phyloP scores from a whole-genome alignment of 2,797 vertebrate genomes.

The Lateolabrax maculatus region DNA sequence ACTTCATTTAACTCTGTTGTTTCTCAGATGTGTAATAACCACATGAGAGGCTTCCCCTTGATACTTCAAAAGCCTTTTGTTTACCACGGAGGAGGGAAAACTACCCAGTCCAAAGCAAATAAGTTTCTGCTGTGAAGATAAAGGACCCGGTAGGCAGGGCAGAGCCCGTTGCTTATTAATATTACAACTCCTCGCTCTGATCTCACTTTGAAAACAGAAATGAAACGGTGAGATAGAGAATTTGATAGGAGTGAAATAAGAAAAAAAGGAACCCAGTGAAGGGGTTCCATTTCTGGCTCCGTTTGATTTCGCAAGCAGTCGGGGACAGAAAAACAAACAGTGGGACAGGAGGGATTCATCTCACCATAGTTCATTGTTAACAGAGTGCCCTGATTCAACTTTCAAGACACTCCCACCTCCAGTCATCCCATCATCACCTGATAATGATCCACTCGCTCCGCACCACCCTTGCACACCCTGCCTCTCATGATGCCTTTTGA shows the following conservation, averaged over 20 bases:
- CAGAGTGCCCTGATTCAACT: constrained; percentile 62
- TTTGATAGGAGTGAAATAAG: constrained; percentile 26
- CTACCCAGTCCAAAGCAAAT: constrained; percentile 65
- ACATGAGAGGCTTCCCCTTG: constrained; percentile 29
- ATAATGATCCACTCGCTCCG: constrained; percentile 17
- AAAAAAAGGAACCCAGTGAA: constrained; percentile 29
- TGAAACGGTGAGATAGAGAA: constrained; percentile 54
- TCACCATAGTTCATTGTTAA: constrained; percentile 62
- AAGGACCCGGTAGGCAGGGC: constrained; percentile 41
- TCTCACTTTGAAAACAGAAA: constrained; percentile 70
- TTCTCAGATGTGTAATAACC: constrained; percentile 21
- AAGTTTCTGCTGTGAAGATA: constrained; percentile 63
- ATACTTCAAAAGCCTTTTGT: constrained; percentile 72
- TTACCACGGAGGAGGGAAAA: constrained; percentile 47
- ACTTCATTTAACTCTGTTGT: constrained; percentile 9
- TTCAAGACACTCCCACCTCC: constrained; percentile 26
- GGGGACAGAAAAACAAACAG: constrained; percentile 62
- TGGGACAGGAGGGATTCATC: constrained; percentile 19
- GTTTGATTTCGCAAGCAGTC: constrained; percentile 26
- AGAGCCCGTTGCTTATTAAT: constrained; percentile 50
- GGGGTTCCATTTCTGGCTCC: constrained; percentile 45
- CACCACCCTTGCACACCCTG: too few relatives aligned
- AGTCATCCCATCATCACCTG: constrained; percentile 48
- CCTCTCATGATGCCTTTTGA: neutral
- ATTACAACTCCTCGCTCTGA: constrained; percentile 57